A percentile compares a stretch with the other conserved stretches of the same genome.
phyloP scores from a whole-genome alignment of 2,797 vertebrate species.

The Scolopax bukidnonensis region DNA sequence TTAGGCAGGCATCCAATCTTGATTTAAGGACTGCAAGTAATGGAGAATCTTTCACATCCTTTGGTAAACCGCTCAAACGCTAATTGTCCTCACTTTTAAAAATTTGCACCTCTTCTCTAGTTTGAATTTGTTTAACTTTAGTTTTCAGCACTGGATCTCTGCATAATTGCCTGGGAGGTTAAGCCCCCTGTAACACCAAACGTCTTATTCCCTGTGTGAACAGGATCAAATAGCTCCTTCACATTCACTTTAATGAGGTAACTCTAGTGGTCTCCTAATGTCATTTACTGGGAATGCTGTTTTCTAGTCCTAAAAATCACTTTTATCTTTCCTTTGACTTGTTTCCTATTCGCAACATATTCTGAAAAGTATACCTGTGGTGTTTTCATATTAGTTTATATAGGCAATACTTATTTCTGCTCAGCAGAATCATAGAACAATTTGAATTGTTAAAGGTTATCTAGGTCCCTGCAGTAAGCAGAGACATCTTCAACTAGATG shows the following conservation, averaged over 20 bases:
- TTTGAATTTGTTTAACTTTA: slow-evolving; percentile 53
- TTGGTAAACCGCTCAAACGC: not conserved
- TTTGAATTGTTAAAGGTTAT: not conserved
- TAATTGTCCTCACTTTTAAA: slow-evolving; percentile 29
- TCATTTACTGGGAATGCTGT: not conserved
- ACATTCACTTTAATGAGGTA: not conserved
- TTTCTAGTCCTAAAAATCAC: not conserved
- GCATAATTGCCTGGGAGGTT: not conserved
- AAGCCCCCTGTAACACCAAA: slow-evolving; percentile 50
- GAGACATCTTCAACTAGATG: not conserved
- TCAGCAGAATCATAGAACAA: not conserved
- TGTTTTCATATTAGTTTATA: not conserved
- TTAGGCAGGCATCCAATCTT: slow-evolving; percentile 55
- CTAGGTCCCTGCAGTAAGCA: not conserved
- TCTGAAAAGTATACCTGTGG: not conserved
- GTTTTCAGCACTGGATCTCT: slow-evolving; percentile 48
- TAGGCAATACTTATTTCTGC: not conserved
- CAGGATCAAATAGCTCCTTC: slow-evolving; percentile 2
- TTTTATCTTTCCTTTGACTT: not conserved
- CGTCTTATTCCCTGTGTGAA: not conserved
- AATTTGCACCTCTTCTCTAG: slow-evolving; percentile 45
- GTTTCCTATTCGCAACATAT: not conserved
- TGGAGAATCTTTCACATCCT: slow-evolving; percentile 18
- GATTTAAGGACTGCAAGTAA: slow-evolving; percentile 52
- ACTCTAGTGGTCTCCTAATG: not conserved